phyloP scores from a whole-genome alignment of 1,140 invertebrate species.

The Listronotus oregonensis region DNA sequence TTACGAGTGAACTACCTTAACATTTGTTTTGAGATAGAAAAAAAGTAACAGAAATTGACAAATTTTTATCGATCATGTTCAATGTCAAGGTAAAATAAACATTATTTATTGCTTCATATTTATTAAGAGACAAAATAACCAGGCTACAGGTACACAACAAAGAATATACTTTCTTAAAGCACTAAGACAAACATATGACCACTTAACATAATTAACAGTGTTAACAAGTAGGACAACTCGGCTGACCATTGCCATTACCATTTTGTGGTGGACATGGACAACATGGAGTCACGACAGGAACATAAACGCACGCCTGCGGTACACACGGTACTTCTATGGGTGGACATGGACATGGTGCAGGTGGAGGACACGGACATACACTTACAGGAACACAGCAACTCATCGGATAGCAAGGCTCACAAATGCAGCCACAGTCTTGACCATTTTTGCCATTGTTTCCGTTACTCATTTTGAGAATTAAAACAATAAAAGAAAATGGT shows the following conservation, averaged over 20 bases:
- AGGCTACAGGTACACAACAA: too few relatives aligned
- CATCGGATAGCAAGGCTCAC: slow-evolving; percentile 24
- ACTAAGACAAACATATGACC: background rate
- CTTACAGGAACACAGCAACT: slow-evolving; percentile 32
- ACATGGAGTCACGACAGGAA: slow-evolving; percentile 33
- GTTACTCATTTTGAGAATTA: background rate
- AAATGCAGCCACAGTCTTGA: slow-evolving; percentile 7
- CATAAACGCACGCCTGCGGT: slow-evolving; percentile 34
- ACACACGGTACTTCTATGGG: slow-evolving; percentile 31
- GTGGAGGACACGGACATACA: slow-evolving; percentile 33
- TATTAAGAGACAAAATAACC: too few relatives aligned
- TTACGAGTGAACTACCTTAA: too few relatives aligned
- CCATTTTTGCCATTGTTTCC: slow-evolving; percentile 6
- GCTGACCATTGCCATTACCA: background rate
- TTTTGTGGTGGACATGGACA: slow-evolving; percentile 26
- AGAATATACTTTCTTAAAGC: too few relatives aligned
- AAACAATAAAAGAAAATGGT: too few relatives aligned
- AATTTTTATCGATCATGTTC: too few relatives aligned
- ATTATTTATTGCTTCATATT: background rate
- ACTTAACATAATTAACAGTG: slow-evolving; percentile 1
- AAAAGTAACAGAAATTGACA: too few relatives aligned
- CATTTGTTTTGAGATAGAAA: too few relatives aligned
- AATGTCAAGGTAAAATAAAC: background rate
- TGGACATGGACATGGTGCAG: slow-evolving; percentile 25
- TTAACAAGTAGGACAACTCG: background rate